Conservation (phyloP, 2,113 vertebrate species). For the Petrocephalus microphthalmus region DNA sequence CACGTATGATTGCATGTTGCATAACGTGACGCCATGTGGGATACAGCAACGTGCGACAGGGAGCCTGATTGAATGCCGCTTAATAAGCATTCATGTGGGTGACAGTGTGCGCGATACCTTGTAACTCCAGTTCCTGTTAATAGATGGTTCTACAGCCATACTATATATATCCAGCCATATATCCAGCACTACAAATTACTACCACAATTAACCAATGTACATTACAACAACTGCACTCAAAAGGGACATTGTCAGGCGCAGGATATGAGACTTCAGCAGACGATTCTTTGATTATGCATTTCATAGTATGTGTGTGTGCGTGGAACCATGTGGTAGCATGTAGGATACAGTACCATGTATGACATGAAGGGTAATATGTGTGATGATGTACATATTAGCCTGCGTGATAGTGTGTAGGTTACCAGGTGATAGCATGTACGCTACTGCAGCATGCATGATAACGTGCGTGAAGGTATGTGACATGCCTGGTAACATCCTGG, state of each 20-base stretch:
- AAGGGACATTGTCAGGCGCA: neutral
- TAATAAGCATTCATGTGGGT: neutral
- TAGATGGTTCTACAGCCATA: neutral
- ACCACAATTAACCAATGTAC: neutral
- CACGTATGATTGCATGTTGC: neutral
- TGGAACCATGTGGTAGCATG: neutral
- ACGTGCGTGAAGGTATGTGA: neutral
- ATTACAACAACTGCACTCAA: neutral
- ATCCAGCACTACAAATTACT: neutral
- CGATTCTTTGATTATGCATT: neutral
- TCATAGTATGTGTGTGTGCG: neutral
- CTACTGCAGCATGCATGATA: neutral
- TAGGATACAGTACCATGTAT: neutral
- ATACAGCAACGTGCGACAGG: neutral
- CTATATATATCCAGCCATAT: no score
- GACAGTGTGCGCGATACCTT: neutral
- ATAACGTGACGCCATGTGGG: no score
- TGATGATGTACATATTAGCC: neutral
- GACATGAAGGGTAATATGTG: neutral
- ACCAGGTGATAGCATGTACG: neutral
- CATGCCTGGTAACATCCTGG: neutral
- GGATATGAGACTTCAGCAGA: neutral
- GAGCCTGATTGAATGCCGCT: neutral
- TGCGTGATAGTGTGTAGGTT: neutral
- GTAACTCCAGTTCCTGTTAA: neutral